phyloP scores from a whole-genome alignment of 2,888 invertebrate species.

The Machimus rusticus region DNA sequence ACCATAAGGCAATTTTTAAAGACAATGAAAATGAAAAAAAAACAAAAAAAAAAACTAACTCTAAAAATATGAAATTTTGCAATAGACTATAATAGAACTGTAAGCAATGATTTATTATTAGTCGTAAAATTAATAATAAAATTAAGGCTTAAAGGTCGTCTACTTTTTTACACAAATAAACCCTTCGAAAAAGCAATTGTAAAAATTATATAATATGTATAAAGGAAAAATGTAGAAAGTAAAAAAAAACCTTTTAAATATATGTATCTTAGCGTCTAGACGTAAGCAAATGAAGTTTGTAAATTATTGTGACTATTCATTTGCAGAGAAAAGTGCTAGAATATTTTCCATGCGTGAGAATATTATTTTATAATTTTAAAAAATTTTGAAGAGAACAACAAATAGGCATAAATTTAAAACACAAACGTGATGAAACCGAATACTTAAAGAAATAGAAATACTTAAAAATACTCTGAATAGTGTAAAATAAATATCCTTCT shows the following conservation, averaged over 20 bases:
- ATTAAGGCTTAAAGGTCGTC: neutral
- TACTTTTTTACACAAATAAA: conserved; percentile 18
- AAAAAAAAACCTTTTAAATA: neutral
- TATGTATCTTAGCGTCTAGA: neutral
- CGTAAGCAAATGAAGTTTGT: neutral
- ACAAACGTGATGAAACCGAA: conserved; percentile 10
- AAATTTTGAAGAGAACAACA: neutral
- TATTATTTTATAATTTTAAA: conserved; percentile 4
- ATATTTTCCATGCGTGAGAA: neutral
- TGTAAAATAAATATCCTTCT: conserved; percentile 4
- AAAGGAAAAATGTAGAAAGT: neutral
- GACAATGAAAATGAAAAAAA: neutral
- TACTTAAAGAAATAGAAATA: neutral
- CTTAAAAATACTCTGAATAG: neutral
- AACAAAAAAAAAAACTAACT: neutral
- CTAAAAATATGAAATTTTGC: neutral
- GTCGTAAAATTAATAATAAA: neutral
- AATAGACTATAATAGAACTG: neutral
- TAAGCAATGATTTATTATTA: conserved; percentile 4
- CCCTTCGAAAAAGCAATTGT: neutral
- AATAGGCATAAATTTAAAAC: neutral
- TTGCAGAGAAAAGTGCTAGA: neutral
- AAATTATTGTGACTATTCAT: neutral
- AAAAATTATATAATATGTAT: neutral
- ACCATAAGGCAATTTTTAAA: neutral